Conservation (phyloP, 2,888 invertebrate genomes). For the Oscheius onirici region DNA sequence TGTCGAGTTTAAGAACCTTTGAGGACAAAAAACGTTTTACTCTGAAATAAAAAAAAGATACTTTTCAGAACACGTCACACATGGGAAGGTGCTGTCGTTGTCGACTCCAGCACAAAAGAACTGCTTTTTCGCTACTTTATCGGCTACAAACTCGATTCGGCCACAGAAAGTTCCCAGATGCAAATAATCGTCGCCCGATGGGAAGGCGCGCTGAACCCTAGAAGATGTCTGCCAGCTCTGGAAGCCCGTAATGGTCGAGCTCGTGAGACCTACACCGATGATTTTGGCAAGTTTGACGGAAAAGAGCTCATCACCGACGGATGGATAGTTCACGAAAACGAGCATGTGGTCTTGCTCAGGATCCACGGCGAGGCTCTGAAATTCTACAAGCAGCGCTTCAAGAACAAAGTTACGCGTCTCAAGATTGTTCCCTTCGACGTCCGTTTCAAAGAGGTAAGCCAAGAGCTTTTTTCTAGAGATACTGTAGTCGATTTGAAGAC, state of each 20-base stretch:
- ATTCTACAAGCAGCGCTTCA: conserved; percentile 46
- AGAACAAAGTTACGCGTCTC: conserved; percentile 40
- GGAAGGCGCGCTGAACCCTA: conserved; percentile 43
- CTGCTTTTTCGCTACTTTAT: conserved; percentile 26
- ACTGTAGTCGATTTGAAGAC: conserved; percentile 7
- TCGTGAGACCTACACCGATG: conserved; percentile 38
- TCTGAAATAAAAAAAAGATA: too few species aligned
- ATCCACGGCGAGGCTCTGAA: conserved; percentile 61
- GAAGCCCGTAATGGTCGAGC: conserved; percentile 34
- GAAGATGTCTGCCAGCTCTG: conserved; percentile 37
- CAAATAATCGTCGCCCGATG: conserved; percentile 37
- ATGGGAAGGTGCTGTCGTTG: conserved; percentile 8
- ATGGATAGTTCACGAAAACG: conserved; percentile 52
- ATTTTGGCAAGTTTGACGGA: conserved; percentile 52
- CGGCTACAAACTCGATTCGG: conserved; percentile 25
- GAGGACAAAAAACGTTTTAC: too few species aligned
- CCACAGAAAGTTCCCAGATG: background rate
- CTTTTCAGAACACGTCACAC: conserved; percentile 4
- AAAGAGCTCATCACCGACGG: conserved; percentile 49
- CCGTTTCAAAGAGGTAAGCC: conserved; percentile 52
- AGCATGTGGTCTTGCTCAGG: conserved; percentile 53
- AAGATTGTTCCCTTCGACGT: conserved; percentile 61
- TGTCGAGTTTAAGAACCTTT: background rate
- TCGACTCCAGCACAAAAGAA: background rate
- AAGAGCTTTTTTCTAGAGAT: background rate